Conservation (phyloP, 2,888 invertebrate species). For the Miltochrista miniata region DNA sequence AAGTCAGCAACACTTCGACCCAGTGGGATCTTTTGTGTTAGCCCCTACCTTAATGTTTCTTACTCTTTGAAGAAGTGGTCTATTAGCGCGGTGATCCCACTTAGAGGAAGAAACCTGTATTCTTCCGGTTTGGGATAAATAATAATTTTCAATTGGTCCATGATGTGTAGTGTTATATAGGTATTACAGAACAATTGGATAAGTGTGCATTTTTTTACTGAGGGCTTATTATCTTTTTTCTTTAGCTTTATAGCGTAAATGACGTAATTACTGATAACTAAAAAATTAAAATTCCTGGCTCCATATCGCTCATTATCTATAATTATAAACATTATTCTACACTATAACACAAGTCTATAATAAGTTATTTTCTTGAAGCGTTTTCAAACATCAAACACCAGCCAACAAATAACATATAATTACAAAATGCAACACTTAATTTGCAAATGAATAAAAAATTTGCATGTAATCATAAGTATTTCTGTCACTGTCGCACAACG, state of each 20-base stretch:
- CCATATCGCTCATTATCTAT: slow-evolving; percentile 21
- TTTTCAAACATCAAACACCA: slow-evolving; percentile 45
- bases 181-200: too few species aligned
- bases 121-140: too few species aligned
- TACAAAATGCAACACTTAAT: slow-evolving; percentile 75
- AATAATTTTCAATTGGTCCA: too few species aligned
- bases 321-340: slow-evolving; percentile 23
- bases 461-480: slow-evolving; percentile 68
- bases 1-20: too few species aligned
- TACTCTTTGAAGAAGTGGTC: too few species aligned
- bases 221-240: slow-evolving; percentile 1
- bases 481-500: slow-evolving; percentile 50
- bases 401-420: slow-evolving; percentile 72
- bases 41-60: too few species aligned
- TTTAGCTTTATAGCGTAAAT: slow-evolving; percentile 7
- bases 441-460: slow-evolving; percentile 79
- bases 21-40: too few species aligned
- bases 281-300: slow-evolving; percentile 18
- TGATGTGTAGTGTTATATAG: too few species aligned
- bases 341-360: slow-evolving; percentile 34
- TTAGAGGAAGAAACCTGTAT: too few species aligned
- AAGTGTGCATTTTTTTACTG: not conserved
- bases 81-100: too few species aligned
- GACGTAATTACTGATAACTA: slow-evolving; percentile 16
- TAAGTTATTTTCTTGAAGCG: slow-evolving; percentile 48